Evolutionary conservation across 2,797 vertebrate genomes (phyloP).

Genomic region (Lepus oiostolus): DNA sequence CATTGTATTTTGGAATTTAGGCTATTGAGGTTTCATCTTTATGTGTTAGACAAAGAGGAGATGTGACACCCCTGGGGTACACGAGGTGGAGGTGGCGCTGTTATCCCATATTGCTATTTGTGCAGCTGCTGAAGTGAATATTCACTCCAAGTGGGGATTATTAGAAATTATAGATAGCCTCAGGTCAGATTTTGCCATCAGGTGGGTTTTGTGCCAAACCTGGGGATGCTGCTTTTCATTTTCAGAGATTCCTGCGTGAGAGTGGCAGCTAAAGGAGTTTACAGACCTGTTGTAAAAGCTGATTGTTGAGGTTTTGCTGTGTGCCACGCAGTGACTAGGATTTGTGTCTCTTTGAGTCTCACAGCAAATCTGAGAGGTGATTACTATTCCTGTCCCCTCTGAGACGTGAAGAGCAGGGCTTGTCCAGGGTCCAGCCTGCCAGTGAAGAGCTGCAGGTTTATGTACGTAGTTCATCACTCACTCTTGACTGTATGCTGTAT

Average conservation of each 20-base stretch:
- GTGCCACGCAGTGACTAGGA: not conserved
- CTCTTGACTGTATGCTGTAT: not conserved
- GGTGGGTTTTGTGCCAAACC: not conserved
- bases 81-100: too few species aligned
- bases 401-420: not conserved
- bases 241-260: conserved; percentile 23
- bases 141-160: not conserved
- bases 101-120: too few species aligned
- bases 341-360: not conserved
- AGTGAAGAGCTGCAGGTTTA: not conserved
- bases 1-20: not conserved
- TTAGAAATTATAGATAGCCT: not conserved
- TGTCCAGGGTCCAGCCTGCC: not conserved
- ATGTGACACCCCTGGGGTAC: too few species aligned
- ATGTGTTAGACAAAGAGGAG: not conserved
- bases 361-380: not conserved
- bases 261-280: conserved; percentile 3
- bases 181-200: conserved; percentile 10
- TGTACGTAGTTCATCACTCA: not conserved
- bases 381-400: not conserved
- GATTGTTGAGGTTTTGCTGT: not conserved
- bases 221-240: not conserved
- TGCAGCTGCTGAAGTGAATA: not conserved
- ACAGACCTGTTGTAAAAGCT: not conserved
- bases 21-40: not conserved